phyloP scores from a whole-genome alignment of 2,797 vertebrate species.

The Pterois miles region DNA sequence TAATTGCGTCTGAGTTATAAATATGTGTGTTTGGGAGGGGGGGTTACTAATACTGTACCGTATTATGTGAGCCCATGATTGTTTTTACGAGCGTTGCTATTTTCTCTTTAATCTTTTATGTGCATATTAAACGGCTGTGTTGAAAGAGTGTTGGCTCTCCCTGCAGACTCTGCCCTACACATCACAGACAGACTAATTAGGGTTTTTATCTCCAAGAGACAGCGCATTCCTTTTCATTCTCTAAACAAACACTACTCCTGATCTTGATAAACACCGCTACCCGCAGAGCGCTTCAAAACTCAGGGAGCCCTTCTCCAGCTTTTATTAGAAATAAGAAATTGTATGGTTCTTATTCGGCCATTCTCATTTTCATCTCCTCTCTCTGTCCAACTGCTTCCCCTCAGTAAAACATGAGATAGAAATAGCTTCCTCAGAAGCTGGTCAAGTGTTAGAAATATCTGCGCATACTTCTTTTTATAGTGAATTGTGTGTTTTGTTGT shows the following conservation, averaged over 20 bases:
- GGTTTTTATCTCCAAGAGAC: conserved; percentile 47
- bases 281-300: background rate
- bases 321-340: background rate
- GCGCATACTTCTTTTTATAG: background rate
- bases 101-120: conserved; percentile 79
- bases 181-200: conserved; percentile 74
- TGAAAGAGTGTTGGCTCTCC: conserved; percentile 59
- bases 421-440: conserved; percentile 7
- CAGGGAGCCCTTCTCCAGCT: background rate
- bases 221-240: conserved; percentile 42
- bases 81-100: conserved; percentile 49
- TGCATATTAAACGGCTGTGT: conserved; percentile 72
- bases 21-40: background rate
- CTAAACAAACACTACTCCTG: conserved; percentile 57
- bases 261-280: conserved; percentile 28
- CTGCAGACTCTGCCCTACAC: conserved; percentile 65
- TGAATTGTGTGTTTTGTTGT: conserved; percentile 42
- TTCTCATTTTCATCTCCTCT: conserved; percentile 23
- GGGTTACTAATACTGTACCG: background rate
- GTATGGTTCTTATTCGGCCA: background rate
- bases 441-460: background rate
- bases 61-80: conserved; percentile 14
- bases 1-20: background rate
- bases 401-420: conserved; percentile 37
- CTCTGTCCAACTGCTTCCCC: background rate